Evolutionary conservation across 64 coral and sea anemone species (phyloP).

Genomic region (Stylophora pistillata): DNA sequence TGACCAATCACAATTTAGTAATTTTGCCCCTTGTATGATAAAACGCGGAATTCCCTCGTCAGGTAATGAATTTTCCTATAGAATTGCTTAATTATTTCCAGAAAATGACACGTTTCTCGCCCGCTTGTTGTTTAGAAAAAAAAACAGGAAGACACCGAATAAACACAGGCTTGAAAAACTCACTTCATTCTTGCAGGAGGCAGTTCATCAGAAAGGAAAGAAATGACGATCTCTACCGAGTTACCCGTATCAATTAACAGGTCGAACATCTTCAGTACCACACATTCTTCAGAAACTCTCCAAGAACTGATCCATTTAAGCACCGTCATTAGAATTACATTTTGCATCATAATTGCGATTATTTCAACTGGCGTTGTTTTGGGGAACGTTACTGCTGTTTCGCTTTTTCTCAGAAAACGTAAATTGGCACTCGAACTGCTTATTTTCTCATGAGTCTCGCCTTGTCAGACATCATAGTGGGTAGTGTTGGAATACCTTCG

Average conservation of each 20-base stretch:
- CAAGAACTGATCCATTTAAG: not conserved
- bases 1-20: too few species aligned
- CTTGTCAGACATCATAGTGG: slow-evolving; percentile 59
- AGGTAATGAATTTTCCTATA: too few species aligned
- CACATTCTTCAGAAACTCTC: not conserved
- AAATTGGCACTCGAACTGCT: slow-evolving; percentile 62
- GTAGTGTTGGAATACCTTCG: slow-evolving; percentile 54
- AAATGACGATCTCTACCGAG: not conserved
- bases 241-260: not conserved
- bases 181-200: too few species aligned
- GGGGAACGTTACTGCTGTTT: slow-evolving; percentile 35
- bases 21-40: too few species aligned
- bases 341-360: slow-evolving; percentile 42
- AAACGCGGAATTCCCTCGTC: too few species aligned
- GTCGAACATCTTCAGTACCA: not conserved
- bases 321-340: slow-evolving; percentile 7
- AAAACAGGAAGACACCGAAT: too few species aligned
- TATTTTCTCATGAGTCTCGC: slow-evolving; percentile 61
- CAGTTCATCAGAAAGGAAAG: not conserved
- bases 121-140: too few species aligned
- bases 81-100: too few species aligned
- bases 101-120: too few species aligned
- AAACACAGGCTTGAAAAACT: too few species aligned
- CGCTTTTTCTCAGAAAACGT: slow-evolving; percentile 48
- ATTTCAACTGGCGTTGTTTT: slow-evolving; percentile 51